Evolutionary conservation across 2,797 vertebrate genomes (phyloP).

Genomic region (Manis pentadactyla): DNA sequence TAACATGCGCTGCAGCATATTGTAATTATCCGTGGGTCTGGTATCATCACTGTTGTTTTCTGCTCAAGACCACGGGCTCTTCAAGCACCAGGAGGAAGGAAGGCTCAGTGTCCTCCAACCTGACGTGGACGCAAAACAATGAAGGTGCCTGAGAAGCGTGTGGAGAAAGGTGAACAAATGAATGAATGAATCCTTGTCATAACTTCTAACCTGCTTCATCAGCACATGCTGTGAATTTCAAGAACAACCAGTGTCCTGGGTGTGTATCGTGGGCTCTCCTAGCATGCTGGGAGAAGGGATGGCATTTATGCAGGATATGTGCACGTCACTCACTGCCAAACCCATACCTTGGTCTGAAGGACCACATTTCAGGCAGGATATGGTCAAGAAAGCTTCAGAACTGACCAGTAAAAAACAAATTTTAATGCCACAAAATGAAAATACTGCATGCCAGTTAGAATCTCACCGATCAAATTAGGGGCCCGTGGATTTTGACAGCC

Average conservation of each 20-base stretch:
- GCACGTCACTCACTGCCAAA: fast-evolving
- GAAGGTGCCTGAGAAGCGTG: fast-evolving
- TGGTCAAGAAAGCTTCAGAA: background rate
- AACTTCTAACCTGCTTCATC: background rate
- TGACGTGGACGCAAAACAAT: fast-evolving
- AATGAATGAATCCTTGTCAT: fast-evolving
- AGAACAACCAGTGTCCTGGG: fast-evolving
- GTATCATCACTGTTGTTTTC: background rate
- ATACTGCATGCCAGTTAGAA: background rate
- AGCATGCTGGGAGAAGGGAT: fast-evolving
- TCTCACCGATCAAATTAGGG: background rate
- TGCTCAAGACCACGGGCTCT: background rate
- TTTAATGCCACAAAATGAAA: background rate
- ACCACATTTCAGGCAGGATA: background rate
- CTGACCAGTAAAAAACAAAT: background rate
- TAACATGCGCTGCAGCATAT: fast-evolving
- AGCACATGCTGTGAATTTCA: fast-evolving
- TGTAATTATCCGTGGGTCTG: fast-evolving
- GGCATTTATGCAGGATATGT: fast-evolving
- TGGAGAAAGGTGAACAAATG: fast-evolving
- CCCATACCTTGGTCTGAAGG: background rate
- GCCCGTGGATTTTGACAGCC: background rate
- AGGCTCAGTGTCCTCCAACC: fast-evolving
- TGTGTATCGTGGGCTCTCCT: fast-evolving
- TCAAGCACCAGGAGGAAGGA: background rate